These are phyloP conservation scores for Tribolium freemani DNA, from an alignment of 2,888 invertebrate genomes.

Conservation along the genomic window DNA sequence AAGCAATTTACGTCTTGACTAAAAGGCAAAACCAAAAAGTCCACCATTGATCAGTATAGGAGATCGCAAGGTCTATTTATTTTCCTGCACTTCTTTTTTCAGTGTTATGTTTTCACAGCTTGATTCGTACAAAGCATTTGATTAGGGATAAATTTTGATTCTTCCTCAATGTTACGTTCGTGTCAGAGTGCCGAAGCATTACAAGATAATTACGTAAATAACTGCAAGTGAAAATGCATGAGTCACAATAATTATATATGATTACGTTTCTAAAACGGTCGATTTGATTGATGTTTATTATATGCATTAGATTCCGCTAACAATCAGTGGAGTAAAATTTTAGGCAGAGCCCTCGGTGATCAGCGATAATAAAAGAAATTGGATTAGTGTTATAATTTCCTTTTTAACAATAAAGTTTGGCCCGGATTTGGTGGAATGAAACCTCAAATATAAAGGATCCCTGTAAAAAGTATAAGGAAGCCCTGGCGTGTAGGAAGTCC, in stretches of 20 bases:
- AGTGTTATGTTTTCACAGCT: too few relatives aligned
- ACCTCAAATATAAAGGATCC: constrained; percentile 1
- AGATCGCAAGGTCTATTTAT: too few relatives aligned
- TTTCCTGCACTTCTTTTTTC: too few relatives aligned
- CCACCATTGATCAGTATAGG: too few relatives aligned
- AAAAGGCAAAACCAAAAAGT: too few relatives aligned
- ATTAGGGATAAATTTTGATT: not conserved
- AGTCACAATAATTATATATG: constrained; percentile 15
- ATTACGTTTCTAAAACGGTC: constrained; percentile 24
- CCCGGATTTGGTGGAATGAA: not conserved
- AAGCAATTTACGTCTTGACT: too few relatives aligned
- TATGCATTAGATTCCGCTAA: constrained; percentile 19
- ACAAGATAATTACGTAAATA: constrained; percentile 16
- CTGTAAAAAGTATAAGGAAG: not conserved
- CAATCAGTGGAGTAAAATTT: not conserved
- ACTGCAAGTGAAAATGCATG: constrained; percentile 23
- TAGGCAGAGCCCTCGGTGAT: not conserved
- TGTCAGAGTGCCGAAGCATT: not conserved
- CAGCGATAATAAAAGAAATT: not conserved
- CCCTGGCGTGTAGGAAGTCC: not conserved
- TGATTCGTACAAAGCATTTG: too few relatives aligned
- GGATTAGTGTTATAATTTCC: not conserved
- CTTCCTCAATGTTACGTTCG: not conserved
- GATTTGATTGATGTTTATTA: constrained; percentile 26
- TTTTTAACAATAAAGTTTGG: not conserved